phyloP scores from a whole-genome alignment of 2,888 invertebrate genomes.

The Clivina fossor region DNA sequence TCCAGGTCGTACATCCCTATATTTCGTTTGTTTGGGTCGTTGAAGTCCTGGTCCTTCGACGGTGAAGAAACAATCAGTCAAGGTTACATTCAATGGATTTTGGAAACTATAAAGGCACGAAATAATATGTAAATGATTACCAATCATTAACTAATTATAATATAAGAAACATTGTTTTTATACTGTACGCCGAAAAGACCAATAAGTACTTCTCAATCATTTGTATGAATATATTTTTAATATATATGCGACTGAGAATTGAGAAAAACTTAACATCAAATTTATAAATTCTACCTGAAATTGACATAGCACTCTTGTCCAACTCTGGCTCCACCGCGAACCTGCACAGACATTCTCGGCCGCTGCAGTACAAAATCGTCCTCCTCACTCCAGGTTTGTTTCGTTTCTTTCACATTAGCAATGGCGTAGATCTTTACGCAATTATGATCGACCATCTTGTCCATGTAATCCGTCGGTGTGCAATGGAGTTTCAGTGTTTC shows the following conservation, averaged over 20 bases:
- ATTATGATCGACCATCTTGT: constrained; percentile 69
- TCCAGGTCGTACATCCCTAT: constrained; percentile 65
- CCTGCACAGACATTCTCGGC: constrained; percentile 67
- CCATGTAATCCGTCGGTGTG: constrained; percentile 67
- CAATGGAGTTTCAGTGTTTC: constrained; percentile 65
- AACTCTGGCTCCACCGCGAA: constrained; percentile 58
- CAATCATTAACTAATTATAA: no score
- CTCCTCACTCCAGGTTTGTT: constrained; percentile 73
- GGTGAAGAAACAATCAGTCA: constrained; percentile 69
- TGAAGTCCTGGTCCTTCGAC: constrained; percentile 71
- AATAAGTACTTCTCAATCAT: no score
- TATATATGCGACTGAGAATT: no score
- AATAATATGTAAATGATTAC: not conserved
- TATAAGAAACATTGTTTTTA: no score
- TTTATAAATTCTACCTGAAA: constrained; percentile 53
- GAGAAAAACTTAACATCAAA: no score
- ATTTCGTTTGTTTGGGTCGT: constrained; percentile 61
- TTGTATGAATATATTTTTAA: no score
- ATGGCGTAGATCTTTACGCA: constrained; percentile 73
- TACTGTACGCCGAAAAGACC: no score
- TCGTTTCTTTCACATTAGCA: constrained; percentile 70
- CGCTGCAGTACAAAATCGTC: constrained; percentile 71
- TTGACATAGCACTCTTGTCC: constrained; percentile 59
- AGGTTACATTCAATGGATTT: constrained; percentile 65
- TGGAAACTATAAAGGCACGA: constrained; percentile 56